A percentile compares a stretch with the other conserved stretches of the same genome.
Conservation (phyloP, 2,797 vertebrate genomes). For the Protosalanx chinensis region DNA sequence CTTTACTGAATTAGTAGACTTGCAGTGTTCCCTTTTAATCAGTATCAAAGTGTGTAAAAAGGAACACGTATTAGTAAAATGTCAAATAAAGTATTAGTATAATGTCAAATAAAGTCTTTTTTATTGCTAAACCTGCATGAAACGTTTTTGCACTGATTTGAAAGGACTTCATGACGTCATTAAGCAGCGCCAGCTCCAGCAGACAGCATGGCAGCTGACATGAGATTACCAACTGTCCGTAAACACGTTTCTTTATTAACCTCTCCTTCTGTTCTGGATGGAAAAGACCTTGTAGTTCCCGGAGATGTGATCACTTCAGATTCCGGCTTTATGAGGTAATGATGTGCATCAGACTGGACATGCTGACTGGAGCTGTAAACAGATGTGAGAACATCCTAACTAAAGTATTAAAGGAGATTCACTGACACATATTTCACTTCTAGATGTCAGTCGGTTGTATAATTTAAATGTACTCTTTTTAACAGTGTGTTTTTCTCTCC, state of each 20-base stretch:
- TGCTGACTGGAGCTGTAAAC: neutral
- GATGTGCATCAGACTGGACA: neutral
- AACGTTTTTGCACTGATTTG: neutral
- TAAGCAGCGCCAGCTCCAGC: conserved; percentile 14
- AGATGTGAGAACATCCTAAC: neutral
- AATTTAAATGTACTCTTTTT: neutral
- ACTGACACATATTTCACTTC: neutral
- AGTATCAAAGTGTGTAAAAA: neutral
- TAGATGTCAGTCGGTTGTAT: neutral
- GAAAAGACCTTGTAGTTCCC: conserved; percentile 86
- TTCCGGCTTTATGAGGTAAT: conserved; percentile 93
- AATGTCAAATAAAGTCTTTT: neutral
- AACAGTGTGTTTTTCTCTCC: conserved; percentile 2
- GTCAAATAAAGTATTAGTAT: neutral
- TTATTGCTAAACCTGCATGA: neutral
- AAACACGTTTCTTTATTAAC: conserved; percentile 51
- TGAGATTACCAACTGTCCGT: conserved; percentile 77
- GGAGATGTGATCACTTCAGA: conserved; percentile 97
- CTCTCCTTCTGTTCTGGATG: conserved; percentile 41
- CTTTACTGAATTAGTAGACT: too few species aligned
- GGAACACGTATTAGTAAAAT: neutral
- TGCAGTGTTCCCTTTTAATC: too few species aligned
- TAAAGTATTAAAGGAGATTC: neutral
- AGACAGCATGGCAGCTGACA: conserved; percentile 83
- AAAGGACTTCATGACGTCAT: conserved; percentile 6